Conservation (phyloP, 2,888 invertebrate genomes). For the Chrysolina americana region DNA sequence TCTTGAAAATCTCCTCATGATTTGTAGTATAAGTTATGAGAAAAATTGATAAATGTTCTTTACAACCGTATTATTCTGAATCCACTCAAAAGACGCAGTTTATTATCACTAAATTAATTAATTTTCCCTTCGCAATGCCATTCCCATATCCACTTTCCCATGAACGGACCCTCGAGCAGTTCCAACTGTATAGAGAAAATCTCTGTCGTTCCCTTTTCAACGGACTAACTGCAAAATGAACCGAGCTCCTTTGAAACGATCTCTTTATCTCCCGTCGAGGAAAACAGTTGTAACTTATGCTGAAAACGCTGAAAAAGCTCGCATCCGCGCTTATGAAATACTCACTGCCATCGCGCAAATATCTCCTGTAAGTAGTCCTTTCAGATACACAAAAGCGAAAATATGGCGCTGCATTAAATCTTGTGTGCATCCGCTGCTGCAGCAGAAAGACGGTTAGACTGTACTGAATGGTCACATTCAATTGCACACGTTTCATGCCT, state of each 20-base stretch:
- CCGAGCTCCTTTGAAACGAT: conserved; percentile 11
- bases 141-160: neutral
- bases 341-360: conserved; percentile 30
- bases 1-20: too few species aligned
- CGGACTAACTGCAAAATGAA: conserved; percentile 20
- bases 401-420: conserved; percentile 62
- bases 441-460: conserved; percentile 57
- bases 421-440: conserved; percentile 61
- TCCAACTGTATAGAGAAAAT: conserved; percentile 27
- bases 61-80: too few species aligned
- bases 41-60: too few species aligned
- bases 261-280: conserved; percentile 8
- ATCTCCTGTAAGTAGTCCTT: conserved; percentile 50
- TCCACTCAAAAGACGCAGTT: too few species aligned
- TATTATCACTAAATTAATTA: too few species aligned
- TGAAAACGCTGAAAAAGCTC: conserved; percentile 36
- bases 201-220: neutral
- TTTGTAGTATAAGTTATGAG: too few species aligned
- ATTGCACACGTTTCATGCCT: conserved; percentile 68
- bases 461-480: conserved; percentile 66
- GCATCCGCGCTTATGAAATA: conserved; percentile 45
- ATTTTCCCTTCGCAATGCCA: too few species aligned
- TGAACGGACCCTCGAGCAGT: neutral
- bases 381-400: conserved; percentile 56
- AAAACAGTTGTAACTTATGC: conserved; percentile 22